These are phyloP conservation scores for Apeltes quadracus DNA, from an alignment of 2,113 vertebrate genomes.

Conservation along the genomic window DNA sequence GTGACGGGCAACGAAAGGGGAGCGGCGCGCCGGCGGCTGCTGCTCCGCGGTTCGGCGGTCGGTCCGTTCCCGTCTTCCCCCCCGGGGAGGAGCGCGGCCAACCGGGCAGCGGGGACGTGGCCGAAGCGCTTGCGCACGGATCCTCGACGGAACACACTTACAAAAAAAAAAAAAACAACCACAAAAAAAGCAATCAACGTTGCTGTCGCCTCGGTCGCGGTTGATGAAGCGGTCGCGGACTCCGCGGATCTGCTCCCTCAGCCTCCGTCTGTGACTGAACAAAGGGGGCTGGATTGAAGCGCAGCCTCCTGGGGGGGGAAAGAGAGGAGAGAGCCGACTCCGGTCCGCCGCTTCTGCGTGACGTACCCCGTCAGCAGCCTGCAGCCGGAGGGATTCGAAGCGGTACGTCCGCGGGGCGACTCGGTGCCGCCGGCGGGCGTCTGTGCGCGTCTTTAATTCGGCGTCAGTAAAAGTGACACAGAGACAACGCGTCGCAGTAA, in stretches of 20 bases:
- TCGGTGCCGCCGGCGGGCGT: fast-evolving
- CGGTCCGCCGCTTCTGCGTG: conserved; percentile 29
- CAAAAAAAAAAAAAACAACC: not conserved
- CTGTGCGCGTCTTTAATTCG: not conserved
- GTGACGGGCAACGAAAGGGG: conserved; percentile 35
- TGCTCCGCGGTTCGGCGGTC: conserved; percentile 22
- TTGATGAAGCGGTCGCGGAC: not conserved
- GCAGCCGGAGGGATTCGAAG: no score
- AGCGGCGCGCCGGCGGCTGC: conserved; percentile 26
- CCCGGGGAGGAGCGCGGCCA: conserved; percentile 4
- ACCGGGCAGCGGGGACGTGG: not conserved
- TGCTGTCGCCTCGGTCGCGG: not conserved
- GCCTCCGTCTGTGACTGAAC: conserved; percentile 71
- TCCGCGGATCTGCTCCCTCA: conserved; percentile 33
- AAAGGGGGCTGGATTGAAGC: conserved; percentile 66
- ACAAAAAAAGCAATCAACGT: conserved; percentile 38
- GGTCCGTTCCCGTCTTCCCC: conserved; percentile 11
- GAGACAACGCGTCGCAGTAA: fast-evolving
- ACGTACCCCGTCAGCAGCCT: conserved; percentile 11
- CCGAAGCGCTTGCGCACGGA: not conserved
- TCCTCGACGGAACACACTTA: conserved; percentile 10
- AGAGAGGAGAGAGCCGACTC: conserved; percentile 28
- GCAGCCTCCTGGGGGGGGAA: conserved; percentile 65
- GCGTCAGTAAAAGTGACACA: not conserved
- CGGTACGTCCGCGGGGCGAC: not conserved